Evolutionary conservation across 2,888 invertebrate genomes (phyloP), one percentile per base, ranked within the genome.

Genomic region (Drosophila koepferae): DNA sequence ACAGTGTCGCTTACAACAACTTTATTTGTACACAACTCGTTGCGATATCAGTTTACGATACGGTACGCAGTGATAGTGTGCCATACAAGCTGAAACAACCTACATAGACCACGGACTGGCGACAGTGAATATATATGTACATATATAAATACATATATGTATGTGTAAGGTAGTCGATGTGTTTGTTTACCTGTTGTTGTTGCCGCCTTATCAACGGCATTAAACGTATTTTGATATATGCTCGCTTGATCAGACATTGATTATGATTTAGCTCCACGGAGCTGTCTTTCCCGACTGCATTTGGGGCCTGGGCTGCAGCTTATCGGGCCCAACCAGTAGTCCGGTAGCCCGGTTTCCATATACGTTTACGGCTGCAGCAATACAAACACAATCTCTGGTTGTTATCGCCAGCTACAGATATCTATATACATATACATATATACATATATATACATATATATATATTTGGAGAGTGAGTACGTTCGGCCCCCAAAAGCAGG

Each of bases 401-500:
- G 74, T 81, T 80, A 80, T 81, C 80, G 67, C 56, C 18, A 43
- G 31, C 56, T 34, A 56, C 43, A 56, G 16, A 43, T 56, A 56
- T 34, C 58, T 56, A 20, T 63, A 66, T 36, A 23, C 9, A 44
- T 10, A 20, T 31, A 59, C 14, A 46, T 58, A 61, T 18, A 28
- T 43, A 40, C 56, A 44, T 36, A 23, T 12, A 44, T 10, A 20
- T 31, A 59, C 18, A 28, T 43, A 36, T 60, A 49, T 12, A 55
- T 55, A 3, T 12, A 3, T 36, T 36, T 31, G 12, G 46, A n/a
- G 46, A 41, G 55, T 49, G 58, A 14, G 23, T 38, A 60, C 23
- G 71, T 23, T 23, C 76, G 63, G 81, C 78, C 81, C 78, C 72
- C 77, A 72, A 76, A 78, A 80, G 78, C 77, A 76, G 77, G 80